These are phyloP conservation scores for Scolopax mira DNA, from an alignment of 2,113 vertebrate genomes.

Conservation along the genomic window DNA sequence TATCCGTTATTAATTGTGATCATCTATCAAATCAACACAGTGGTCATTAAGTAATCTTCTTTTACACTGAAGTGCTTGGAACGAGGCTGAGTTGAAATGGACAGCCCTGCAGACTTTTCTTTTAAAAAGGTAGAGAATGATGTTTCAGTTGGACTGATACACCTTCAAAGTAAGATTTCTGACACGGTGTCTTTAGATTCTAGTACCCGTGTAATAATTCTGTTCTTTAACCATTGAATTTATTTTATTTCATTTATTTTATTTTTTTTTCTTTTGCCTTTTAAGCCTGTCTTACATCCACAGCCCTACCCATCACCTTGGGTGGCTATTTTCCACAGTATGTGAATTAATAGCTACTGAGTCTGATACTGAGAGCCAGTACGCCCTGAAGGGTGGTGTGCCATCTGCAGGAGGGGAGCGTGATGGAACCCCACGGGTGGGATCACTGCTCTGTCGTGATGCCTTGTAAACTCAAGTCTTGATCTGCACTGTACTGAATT, in stretches of 20 bases:
- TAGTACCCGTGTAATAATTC: neutral
- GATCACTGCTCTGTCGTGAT: neutral
- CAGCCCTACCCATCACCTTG: neutral
- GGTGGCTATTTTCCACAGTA: neutral
- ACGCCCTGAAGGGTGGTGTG: neutral
- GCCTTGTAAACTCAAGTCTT: neutral
- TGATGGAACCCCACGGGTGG: neutral
- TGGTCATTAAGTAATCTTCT: neutral
- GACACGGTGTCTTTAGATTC: neutral
- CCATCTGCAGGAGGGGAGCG: neutral
- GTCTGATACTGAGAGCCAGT: neutral
- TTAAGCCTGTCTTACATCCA: neutral
- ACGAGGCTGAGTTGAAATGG: neutral
- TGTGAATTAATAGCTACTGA: neutral
- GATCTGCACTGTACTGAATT: neutral
- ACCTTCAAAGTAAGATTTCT: neutral
- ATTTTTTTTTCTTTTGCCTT: neutral
- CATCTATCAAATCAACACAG: neutral
- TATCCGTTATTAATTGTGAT: conserved; percentile 15
- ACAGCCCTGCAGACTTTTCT: neutral
- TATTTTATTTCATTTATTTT: too few relatives aligned
- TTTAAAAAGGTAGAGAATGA: neutral
- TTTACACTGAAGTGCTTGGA: neutral
- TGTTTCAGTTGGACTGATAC: neutral
- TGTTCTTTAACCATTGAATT: neutral